These are phyloP conservation scores for Heliothis peltigera DNA, from an alignment of 2,888 invertebrate species.

Conservation along the genomic window DNA sequence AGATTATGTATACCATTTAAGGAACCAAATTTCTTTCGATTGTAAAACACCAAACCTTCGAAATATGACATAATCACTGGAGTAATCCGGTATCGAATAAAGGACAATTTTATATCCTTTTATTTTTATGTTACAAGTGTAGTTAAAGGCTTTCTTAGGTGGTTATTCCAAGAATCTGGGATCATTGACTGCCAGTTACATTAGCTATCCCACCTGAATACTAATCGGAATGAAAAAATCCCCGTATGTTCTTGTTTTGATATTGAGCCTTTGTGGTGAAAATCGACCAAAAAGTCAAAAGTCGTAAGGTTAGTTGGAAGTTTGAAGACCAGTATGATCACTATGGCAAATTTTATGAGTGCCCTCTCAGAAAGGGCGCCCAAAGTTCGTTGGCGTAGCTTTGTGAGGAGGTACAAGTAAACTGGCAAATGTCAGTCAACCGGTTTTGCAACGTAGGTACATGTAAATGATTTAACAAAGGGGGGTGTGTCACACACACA, in stretches of 20 bases:
- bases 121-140: conserved; percentile 1
- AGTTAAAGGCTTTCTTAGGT: conserved; percentile 24
- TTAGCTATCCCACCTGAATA: conserved; percentile 43
- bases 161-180: conserved; percentile 38
- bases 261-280: not conserved
- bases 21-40: no score
- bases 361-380: not conserved
- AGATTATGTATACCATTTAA: no score
- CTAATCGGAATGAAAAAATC: conserved; percentile 30
- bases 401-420: not conserved
- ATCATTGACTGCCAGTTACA: conserved; percentile 43
- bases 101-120: no score
- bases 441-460: conserved; percentile 16
- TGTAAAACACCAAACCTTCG: no score
- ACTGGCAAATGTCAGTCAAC: conserved; percentile 3
- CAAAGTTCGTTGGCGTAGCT: not conserved
- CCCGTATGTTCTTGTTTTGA: conserved; percentile 13
- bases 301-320: not conserved
- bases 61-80: no score
- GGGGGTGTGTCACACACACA: not conserved
- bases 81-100: no score
- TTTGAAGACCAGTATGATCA: not conserved
- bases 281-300: not conserved
- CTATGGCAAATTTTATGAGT: not conserved
- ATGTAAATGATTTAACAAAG: conserved; percentile 7